Conservation (phyloP, 2,888 invertebrate genomes). For the Hartigia nigra region DNA sequence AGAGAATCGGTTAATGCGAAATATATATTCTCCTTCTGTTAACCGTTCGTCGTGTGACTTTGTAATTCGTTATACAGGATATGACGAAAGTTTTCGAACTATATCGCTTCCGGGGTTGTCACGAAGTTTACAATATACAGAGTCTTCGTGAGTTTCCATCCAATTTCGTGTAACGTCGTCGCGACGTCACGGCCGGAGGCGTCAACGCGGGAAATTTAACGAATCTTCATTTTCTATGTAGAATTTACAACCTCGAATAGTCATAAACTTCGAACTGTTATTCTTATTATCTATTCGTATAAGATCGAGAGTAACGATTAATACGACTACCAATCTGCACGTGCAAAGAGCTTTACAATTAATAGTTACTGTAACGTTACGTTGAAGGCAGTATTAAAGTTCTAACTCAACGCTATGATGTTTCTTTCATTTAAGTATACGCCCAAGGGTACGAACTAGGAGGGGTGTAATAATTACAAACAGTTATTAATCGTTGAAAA, state of each 20-base stretch:
- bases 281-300: not conserved
- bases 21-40: not conserved
- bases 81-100: constrained; percentile 47
- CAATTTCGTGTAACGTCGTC: constrained; percentile 38
- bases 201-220: not conserved
- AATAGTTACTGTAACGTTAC: not conserved
- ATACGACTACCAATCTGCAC: not conserved
- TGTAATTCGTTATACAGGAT: constrained; percentile 25
- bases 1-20: not conserved
- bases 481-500: not conserved
- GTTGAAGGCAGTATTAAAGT: not conserved
- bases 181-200: constrained; percentile 28
- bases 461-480: not conserved
- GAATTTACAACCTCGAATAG: not conserved
- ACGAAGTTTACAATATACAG: constrained; percentile 44
- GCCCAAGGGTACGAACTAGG: not conserved
- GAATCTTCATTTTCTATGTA: not conserved
- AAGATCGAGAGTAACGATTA: not conserved
- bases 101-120: constrained; percentile 44
- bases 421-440: not conserved
- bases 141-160: constrained; percentile 37
- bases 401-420: not conserved
- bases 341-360: not conserved
- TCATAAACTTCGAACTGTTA: not conserved
- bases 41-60: not conserved